phyloP scores from a whole-genome alignment of 2,113 vertebrate species.

The Gymnarchus niloticus region DNA sequence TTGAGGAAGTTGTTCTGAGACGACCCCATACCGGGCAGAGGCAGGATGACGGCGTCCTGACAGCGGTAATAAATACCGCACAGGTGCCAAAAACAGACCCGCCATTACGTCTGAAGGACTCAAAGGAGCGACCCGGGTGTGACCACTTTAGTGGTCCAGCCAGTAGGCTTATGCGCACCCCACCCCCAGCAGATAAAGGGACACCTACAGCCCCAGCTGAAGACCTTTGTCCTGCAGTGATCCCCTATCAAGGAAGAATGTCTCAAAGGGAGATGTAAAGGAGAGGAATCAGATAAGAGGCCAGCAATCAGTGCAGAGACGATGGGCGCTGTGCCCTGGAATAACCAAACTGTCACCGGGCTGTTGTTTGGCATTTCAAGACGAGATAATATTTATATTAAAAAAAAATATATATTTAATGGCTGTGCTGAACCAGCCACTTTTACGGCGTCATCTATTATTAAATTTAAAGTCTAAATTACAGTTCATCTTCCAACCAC shows the following conservation, averaged over 20 bases:
- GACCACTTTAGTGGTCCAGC: neutral
- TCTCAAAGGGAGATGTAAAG: neutral
- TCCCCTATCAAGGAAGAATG: conserved; percentile 12
- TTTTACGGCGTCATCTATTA: neutral
- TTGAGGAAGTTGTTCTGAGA: neutral
- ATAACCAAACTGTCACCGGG: neutral
- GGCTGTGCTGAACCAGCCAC: neutral
- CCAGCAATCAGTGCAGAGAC: neutral
- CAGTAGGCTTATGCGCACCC: neutral
- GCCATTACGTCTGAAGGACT: neutral
- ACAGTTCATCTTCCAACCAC: neutral
- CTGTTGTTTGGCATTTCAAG: neutral
- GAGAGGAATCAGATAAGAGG: neutral
- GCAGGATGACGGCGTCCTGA: neutral
- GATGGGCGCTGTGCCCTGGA: neutral
- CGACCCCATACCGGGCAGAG: neutral
- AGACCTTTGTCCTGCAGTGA: conserved; percentile 8
- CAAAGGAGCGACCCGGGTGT: neutral
- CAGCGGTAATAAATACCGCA: neutral
- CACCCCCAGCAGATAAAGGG: neutral
- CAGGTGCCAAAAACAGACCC: neutral
- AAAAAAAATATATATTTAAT: neutral
- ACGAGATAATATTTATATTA: neutral
- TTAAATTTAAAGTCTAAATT: neutral
- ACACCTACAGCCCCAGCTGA: neutral